phyloP scores from a whole-genome alignment of 2,888 invertebrate species.

The Ectropis crepuscularia region DNA sequence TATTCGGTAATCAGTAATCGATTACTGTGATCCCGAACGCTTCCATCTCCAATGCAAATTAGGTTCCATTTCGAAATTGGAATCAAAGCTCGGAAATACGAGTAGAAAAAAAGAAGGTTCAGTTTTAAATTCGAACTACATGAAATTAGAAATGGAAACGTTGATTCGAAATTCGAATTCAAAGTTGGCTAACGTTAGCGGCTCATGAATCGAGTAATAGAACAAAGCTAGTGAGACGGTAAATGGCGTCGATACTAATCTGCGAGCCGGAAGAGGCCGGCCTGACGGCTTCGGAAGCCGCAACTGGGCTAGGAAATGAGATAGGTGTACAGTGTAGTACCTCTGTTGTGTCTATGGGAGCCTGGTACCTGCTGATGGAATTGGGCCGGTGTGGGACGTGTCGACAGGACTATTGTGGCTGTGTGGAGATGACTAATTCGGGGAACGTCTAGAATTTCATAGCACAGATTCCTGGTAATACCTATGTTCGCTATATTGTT shows the following conservation, averaged over 20 bases:
- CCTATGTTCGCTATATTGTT: not conserved
- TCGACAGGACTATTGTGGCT: constrained; percentile 15
- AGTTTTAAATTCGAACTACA: not conserved
- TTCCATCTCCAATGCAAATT: constrained; percentile 23
- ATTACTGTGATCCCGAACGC: constrained; percentile 9
- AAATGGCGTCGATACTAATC: constrained; percentile 82
- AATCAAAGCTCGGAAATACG: not conserved
- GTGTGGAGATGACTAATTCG: constrained; percentile 20
- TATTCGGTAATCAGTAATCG: constrained; percentile 20
- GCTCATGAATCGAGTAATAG: constrained; percentile 67
- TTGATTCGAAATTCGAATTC: constrained; percentile 41
- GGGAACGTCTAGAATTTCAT: constrained; percentile 7
- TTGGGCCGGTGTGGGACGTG: constrained; percentile 54
- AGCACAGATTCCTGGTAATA: not conserved
- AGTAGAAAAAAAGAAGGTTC: not conserved
- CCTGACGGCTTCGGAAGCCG: constrained; percentile 80
- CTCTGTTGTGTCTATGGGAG: constrained; percentile 22
- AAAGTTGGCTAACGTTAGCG: constrained; percentile 29
- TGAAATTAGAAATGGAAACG: constrained; percentile 11
- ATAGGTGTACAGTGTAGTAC: constrained; percentile 67
- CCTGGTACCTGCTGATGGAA: constrained; percentile 57
- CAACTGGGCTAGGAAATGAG: constrained; percentile 85
- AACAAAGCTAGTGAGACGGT: constrained; percentile 66
- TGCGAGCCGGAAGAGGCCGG: constrained; percentile 78
- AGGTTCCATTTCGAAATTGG: constrained; percentile 4